Evolutionary conservation across 2,113 vertebrate genomes (phyloP), one percentile per base, ranked within the genome.

Genomic region (Pteropus alecto): DNA sequence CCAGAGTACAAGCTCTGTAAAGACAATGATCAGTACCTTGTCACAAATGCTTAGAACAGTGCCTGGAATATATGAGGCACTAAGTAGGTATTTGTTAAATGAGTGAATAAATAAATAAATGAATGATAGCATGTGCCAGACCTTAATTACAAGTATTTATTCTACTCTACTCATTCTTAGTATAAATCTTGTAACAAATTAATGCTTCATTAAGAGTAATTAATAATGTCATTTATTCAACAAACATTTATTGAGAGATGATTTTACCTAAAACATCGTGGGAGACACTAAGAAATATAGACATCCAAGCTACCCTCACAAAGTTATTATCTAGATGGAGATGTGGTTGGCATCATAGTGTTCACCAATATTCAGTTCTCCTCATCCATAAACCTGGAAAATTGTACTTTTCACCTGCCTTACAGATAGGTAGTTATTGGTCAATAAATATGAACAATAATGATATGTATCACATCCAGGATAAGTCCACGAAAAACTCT

Each of bases 141-240:
- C 22, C 28, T 88, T 77, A 85, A 93, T 67, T 81, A 41, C 7
- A 33, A 19, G 9, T 73, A 54, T 96, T 85, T 65, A 90, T 86
- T 78, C 43, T 67, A 58, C 26, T 78, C 33, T 33, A 35, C 56
- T 68, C 61, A 11, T 67, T 38, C 38, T 51, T 70, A 54, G 5
- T 35, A 76, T 93, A 85, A 82, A 87, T 46, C 81, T 74, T 92
- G 3, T 61, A 56, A 58, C 43, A 97, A 93, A 77, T 48, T 56
- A 92, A 87, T 88, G 65, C 70, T 93, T 87, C 56, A 41, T 88
- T 56, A 93, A 60, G 18, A n/a, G 18, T 85, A 87, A 93, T 6
- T 61, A n/a, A 79, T 63, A 35, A 87, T 82, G n/a, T 86, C 67
- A 89, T 67, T 89, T 82, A 85, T 76, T 85, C 51, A 71, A 83